A percentile compares a stretch with the other conserved stretches of the same genome.
phyloP scores from a whole-genome alignment of 2,888 invertebrate genomes.

The Oxyteleia sp. region DNA sequence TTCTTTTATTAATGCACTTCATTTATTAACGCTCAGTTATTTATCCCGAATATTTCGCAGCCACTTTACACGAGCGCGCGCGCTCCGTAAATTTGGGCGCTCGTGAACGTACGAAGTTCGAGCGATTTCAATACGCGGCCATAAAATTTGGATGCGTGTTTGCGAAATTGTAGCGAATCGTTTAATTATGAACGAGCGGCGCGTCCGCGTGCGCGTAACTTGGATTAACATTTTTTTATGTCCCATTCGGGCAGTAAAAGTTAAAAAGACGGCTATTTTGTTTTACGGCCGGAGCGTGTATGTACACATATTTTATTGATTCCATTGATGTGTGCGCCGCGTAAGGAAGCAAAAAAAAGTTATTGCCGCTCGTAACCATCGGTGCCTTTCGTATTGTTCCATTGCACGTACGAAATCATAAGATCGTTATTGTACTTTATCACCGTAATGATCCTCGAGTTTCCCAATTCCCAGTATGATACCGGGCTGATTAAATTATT shows the following conservation, averaged over 20 bases:
- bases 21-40: too few species aligned
- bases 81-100: too few species aligned
- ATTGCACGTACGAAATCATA: conserved; percentile 58
- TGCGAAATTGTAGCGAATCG: conserved; percentile 17
- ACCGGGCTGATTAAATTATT: conserved; percentile 50
- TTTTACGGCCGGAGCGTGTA: conserved; percentile 41
- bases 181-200: conserved; percentile 23
- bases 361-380: conserved; percentile 54
- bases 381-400: conserved; percentile 41
- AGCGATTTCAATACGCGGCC: background rate
- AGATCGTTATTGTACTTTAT: conserved; percentile 60
- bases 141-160: conserved; percentile 12
- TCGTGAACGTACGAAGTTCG: background rate
- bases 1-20: conserved; percentile 6
- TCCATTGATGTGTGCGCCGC: conserved; percentile 50
- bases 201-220: conserved; percentile 14
- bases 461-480: conserved; percentile 40
- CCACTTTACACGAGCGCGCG: too few species aligned
- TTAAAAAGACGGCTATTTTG: conserved; percentile 44
- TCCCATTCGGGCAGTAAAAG: conserved; percentile 17
- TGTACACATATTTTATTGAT: conserved; percentile 60
- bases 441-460: conserved; percentile 54
- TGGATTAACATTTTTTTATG: conserved; percentile 49
- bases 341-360: conserved; percentile 55
- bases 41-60: too few species aligned